Evolutionary conservation across 2,113 vertebrate genomes (phyloP).

Genomic region (Orycteropus afer): DNA sequence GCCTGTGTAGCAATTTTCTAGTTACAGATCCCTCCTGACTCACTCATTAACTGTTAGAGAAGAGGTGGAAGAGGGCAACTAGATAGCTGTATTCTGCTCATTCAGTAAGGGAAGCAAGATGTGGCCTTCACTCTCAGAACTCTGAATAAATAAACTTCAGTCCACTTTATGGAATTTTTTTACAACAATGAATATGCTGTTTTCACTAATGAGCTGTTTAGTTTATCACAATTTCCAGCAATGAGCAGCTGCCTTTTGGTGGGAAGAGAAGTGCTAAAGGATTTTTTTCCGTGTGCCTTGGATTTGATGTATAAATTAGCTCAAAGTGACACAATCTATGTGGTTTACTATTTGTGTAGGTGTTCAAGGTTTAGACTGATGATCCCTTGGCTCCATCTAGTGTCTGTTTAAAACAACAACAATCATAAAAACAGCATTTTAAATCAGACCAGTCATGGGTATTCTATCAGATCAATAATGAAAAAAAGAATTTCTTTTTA

Average conservation of each 20-base stretch:
- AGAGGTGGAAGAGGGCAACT: not conserved
- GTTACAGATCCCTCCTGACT: too few species aligned
- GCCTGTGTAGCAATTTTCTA: not conserved
- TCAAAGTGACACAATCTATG: constrained; percentile 44
- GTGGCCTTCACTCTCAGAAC: constrained; percentile 41
- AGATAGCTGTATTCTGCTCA: not conserved
- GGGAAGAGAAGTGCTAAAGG: constrained; percentile 67
- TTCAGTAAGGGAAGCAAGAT: not conserved
- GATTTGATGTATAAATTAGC: constrained; percentile 55
- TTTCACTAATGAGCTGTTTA: constrained; percentile 63
- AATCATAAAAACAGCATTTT: constrained; percentile 25
- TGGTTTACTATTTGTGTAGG: not conserved
- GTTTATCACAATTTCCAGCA: constrained; percentile 68
- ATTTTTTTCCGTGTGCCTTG: constrained; percentile 69
- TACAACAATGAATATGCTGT: constrained; percentile 76
- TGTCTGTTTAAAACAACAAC: constrained; percentile 50
- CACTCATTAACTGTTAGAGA: too few species aligned
- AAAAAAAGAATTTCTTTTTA: not conserved
- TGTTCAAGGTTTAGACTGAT: fast-evolving
- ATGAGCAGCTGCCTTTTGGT: constrained; percentile 75
- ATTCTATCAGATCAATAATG: not conserved
- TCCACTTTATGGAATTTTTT: constrained; percentile 76
- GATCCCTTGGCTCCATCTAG: constrained; percentile 84
- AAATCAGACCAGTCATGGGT: not conserved
- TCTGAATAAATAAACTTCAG: not conserved